Evolutionary conservation across 2,113 vertebrate species (phyloP).

Genomic region (Saguinus imperator): DNA sequence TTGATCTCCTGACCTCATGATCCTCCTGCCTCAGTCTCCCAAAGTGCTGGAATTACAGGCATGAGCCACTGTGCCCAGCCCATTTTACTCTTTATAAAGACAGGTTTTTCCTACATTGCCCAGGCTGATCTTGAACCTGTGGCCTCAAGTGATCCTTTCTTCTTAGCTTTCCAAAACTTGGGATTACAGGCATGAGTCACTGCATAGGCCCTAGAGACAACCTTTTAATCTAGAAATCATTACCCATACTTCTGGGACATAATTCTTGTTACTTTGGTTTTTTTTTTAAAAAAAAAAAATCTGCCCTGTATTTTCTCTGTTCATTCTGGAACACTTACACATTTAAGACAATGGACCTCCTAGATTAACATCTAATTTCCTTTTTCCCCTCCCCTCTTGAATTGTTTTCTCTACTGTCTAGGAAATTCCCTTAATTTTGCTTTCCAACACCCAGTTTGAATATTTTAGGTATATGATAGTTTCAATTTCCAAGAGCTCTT

Average conservation of each 20-base stretch:
- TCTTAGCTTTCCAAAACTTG: too few species aligned
- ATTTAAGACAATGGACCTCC: background rate
- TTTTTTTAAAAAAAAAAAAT: background rate
- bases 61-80: too few species aligned
- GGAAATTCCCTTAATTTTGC: background rate
- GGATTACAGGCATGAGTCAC: too few species aligned
- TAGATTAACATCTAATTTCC: background rate
- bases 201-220: background rate
- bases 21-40: too few species aligned
- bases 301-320: background rate
- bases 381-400: background rate
- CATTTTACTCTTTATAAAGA: too few species aligned
- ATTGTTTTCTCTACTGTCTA: background rate
- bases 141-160: too few species aligned
- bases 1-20: too few species aligned
- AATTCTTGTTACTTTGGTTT: background rate
- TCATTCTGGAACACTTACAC: background rate
- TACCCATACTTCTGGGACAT: background rate
- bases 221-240: background rate
- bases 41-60: too few species aligned
- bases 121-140: too few species aligned
- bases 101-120: too few species aligned
- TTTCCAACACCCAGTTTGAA: background rate
- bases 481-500: background rate
- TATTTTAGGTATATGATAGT: background rate